phyloP scores from a whole-genome alignment of 2,797 vertebrate genomes.

The Synanceia verrucosa region DNA sequence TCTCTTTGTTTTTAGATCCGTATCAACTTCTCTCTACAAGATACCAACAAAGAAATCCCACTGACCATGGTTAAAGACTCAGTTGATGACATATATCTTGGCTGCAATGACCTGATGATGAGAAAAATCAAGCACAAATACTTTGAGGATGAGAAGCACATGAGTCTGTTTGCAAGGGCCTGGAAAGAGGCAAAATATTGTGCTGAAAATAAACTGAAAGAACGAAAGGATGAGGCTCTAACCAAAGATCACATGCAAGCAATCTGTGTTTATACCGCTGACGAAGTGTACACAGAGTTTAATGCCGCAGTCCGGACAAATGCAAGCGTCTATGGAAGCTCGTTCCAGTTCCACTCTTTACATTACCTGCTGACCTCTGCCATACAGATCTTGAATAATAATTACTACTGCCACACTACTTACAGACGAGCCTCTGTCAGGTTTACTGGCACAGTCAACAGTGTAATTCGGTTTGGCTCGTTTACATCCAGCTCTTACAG shows the following conservation, averaged over 20 bases:
- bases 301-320: neutral
- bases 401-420: neutral
- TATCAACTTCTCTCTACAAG: neutral
- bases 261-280: slow-evolving; percentile 34
- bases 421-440: neutral
- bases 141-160: accelerated
- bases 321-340: accelerated
- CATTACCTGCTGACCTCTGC: slow-evolving; percentile 48
- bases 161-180: accelerated
- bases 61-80: slow-evolving; percentile 17
- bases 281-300: accelerated
- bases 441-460: neutral
- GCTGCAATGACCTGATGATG: neutral
- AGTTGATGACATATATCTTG: slow-evolving; percentile 48
- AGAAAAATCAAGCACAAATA: neutral
- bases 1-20: neutral
- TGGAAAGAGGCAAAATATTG: accelerated
- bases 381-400: slow-evolving; percentile 23
- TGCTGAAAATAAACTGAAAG: accelerated
- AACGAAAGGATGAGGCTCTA: neutral
- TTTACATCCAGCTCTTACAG: slow-evolving; percentile 21
- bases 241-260: slow-evolving; percentile 21
- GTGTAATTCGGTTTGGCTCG: slow-evolving; percentile 36
- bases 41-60: neutral
- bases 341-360: slow-evolving; percentile 35